phyloP scores from a whole-genome alignment of 2,113 vertebrate genomes.

The Cyanoderma ruficeps region DNA sequence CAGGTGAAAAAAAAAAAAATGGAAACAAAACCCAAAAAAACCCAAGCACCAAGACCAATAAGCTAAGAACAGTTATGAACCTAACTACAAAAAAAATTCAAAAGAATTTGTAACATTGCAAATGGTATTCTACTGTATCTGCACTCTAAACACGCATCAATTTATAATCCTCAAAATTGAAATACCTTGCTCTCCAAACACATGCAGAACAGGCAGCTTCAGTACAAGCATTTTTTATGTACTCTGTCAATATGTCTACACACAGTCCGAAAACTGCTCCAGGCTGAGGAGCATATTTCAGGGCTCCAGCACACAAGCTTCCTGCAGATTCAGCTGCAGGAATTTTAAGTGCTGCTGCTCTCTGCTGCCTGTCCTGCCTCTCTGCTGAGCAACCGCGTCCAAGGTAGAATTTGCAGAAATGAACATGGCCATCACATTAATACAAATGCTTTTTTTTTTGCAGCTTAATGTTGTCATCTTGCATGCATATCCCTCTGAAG shows the following conservation, averaged over 20 bases:
- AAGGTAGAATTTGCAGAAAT: not conserved
- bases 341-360: not conserved
- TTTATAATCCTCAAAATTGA: not conserved
- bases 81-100: not conserved
- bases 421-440: not conserved
- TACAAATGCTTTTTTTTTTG: not conserved
- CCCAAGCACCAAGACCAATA: not conserved
- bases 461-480: not conserved
- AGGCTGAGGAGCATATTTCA: not conserved
- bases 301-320: not conserved
- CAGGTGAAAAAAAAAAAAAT: not conserved
- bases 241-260: conserved; percentile 1
- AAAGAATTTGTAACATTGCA: not conserved
- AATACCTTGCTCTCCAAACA: not conserved
- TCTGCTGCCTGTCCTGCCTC: not conserved
- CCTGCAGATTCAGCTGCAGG: not conserved
- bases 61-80: not conserved
- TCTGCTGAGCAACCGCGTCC: rapidly evolving
- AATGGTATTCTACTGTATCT: not conserved
- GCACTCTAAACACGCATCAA: not conserved
- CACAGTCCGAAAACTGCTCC: not conserved
- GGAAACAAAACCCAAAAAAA: too few relatives aligned
- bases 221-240: not conserved
- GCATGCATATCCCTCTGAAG: rapidly evolving
- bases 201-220: not conserved